These are phyloP conservation scores for Oscheius sp. DNA, from an alignment of 2,888 invertebrate species.

Conservation along the genomic window DNA sequence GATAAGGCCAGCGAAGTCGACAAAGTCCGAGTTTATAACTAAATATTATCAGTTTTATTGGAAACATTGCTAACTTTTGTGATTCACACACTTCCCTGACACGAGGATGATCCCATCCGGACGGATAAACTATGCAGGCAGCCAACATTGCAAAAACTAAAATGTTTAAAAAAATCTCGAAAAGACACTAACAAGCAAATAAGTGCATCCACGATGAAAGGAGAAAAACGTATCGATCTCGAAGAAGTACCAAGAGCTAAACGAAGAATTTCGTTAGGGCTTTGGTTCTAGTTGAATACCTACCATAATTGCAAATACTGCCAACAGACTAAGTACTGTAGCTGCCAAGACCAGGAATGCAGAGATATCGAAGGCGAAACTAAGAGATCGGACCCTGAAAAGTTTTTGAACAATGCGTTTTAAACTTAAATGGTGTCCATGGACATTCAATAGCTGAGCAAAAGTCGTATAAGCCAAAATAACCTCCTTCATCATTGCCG, in stretches of 20 bases:
- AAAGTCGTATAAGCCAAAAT: slow-evolving; percentile 89
- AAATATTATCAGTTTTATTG: neutral
- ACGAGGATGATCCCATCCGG: slow-evolving; percentile 71
- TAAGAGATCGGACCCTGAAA: slow-evolving; percentile 78
- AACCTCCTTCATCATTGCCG: slow-evolving; percentile 77
- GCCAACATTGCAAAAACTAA: slow-evolving; percentile 71
- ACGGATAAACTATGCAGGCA: slow-evolving; percentile 72
- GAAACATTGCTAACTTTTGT: slow-evolving; percentile 37
- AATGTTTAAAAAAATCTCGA: slow-evolving; percentile 31
- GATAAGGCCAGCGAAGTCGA: slow-evolving; percentile 72
- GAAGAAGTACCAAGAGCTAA: slow-evolving; percentile 56
- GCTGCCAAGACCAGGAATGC: slow-evolving; percentile 88
- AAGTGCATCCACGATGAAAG: slow-evolving; percentile 94
- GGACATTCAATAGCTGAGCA: slow-evolving; percentile 74
- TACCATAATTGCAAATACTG: slow-evolving; percentile 83
- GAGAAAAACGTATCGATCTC: slow-evolving; percentile 79
- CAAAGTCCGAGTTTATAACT: slow-evolving; percentile 71
- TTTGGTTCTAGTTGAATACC: slow-evolving; percentile 73
- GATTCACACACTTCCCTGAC: slow-evolving; percentile 71
- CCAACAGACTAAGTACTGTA: slow-evolving; percentile 82
- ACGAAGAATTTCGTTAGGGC: slow-evolving; percentile 6
- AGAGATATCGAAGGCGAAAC: slow-evolving; percentile 84
- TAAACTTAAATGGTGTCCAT: slow-evolving; percentile 46
- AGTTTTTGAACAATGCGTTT: neutral
- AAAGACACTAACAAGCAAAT: slow-evolving; percentile 82